Conservation (phyloP, 2,888 invertebrate species). For the Mamestra brassicae region DNA sequence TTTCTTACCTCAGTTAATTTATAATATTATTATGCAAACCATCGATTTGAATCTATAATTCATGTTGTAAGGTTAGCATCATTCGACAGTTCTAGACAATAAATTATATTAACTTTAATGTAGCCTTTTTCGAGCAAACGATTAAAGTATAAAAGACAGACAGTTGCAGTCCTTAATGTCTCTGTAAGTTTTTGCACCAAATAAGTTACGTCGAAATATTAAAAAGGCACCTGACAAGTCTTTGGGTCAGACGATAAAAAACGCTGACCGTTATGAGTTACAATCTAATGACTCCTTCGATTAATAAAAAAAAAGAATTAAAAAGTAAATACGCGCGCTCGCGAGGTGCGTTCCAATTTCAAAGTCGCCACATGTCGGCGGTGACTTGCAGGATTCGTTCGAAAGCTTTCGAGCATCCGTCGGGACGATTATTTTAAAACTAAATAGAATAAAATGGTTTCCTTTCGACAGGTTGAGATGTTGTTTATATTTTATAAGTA, state of each 20-base stretch:
- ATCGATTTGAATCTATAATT: constrained; percentile 50
- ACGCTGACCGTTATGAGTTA: constrained; percentile 86
- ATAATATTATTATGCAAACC: constrained; percentile 56
- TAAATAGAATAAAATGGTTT: constrained; percentile 68
- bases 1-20: constrained; percentile 13
- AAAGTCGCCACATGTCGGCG: constrained; percentile 86
- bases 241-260: constrained; percentile 76
- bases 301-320: constrained; percentile 78
- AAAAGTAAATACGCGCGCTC: constrained; percentile 82
- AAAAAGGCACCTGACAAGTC: constrained; percentile 81
- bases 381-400: constrained; percentile 83
- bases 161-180: constrained; percentile 74
- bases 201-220: constrained; percentile 77
- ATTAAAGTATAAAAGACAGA: constrained; percentile 67
- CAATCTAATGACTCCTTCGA: constrained; percentile 86
- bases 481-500: constrained; percentile 67
- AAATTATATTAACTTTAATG: constrained; percentile 65
- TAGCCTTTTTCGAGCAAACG: constrained; percentile 52
- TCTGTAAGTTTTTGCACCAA: constrained; percentile 74
- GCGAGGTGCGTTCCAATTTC: constrained; percentile 82
- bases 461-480: constrained; percentile 66
- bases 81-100: constrained; percentile 68
- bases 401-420: constrained; percentile 65
- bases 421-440: constrained; percentile 70
- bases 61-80: constrained; percentile 57